Conservation (phyloP, 2,888 invertebrate species). For the Lypha dubia region DNA sequence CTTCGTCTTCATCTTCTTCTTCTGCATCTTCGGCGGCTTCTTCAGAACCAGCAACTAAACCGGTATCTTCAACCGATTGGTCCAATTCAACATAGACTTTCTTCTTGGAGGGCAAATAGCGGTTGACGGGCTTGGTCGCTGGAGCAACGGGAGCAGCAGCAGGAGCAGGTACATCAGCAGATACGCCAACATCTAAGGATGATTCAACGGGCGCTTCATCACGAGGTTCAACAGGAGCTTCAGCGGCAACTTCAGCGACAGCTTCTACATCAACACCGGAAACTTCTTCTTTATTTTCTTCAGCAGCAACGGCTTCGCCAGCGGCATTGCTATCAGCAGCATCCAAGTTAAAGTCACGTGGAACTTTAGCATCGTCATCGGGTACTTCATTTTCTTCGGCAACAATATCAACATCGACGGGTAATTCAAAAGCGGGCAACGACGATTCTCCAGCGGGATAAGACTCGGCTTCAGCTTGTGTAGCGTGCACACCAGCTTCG, state of each 20-base stretch:
- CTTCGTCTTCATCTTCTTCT: slow-evolving; percentile 74
- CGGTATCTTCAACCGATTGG: slow-evolving; percentile 78
- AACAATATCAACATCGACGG: slow-evolving; percentile 68
- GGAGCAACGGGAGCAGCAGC: slow-evolving; percentile 78
- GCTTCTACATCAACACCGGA: slow-evolving; percentile 71
- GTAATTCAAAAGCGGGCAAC: slow-evolving; percentile 39
- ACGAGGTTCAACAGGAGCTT: slow-evolving; percentile 58
- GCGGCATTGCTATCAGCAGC: slow-evolving; percentile 71
- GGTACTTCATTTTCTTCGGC: slow-evolving; percentile 73
- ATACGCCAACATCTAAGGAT: slow-evolving; percentile 29
- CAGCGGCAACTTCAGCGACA: slow-evolving; percentile 67
- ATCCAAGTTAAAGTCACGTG: slow-evolving; percentile 80
- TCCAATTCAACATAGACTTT: slow-evolving; percentile 81
- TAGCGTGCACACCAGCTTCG: slow-evolving; percentile 79
- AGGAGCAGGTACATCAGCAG: no score
- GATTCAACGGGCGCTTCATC: slow-evolving; percentile 71
- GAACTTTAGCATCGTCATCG: slow-evolving; percentile 80
- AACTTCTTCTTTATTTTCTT: slow-evolving; percentile 57
- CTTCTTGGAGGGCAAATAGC: slow-evolving; percentile 81
- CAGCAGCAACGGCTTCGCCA: slow-evolving; percentile 67
- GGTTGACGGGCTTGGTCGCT: slow-evolving; percentile 76
- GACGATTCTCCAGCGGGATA: slow-evolving; percentile 78
- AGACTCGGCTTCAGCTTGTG: slow-evolving; percentile 81
- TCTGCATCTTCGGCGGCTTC: slow-evolving; percentile 70
- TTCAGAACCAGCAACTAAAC: slow-evolving; percentile 76